These are phyloP conservation scores for Troglohyphantes excavatus DNA, from an alignment of 2,888 invertebrate species.

Conservation along the genomic window DNA sequence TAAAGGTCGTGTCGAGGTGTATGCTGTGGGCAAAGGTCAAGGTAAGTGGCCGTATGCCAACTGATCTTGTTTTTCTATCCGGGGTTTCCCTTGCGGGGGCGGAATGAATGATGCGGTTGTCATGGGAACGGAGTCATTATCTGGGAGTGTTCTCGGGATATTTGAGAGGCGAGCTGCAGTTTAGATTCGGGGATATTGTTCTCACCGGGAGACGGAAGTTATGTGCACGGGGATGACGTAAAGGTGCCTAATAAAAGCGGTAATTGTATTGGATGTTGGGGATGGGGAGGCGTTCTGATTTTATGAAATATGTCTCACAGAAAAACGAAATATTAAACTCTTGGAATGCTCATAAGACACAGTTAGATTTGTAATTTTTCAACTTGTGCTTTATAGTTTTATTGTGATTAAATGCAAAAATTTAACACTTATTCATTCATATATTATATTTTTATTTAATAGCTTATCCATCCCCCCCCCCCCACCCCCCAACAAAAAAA, in stretches of 20 bases:
- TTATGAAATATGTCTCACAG: neutral
- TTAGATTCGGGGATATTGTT: neutral
- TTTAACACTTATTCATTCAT: too few species aligned
- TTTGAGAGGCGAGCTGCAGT: neutral
- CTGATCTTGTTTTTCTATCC: conserved; percentile 51
- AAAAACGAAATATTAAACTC: too few species aligned
- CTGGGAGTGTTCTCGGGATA: conserved; percentile 19
- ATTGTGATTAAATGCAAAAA: too few species aligned
- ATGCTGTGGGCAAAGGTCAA: conserved; percentile 73
- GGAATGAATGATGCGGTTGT: conserved; percentile 68
- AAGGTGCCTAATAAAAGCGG: neutral
- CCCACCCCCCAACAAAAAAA: too few species aligned
- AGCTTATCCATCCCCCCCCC: too few species aligned
- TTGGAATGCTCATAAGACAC: too few species aligned
- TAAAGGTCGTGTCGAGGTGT: neutral
- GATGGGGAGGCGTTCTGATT: neutral
- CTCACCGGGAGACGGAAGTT: neutral
- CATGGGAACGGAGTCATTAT: conserved; percentile 58
- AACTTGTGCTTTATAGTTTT: too few species aligned
- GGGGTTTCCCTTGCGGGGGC: conserved; percentile 53
- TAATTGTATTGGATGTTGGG: neutral
- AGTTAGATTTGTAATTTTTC: too few species aligned
- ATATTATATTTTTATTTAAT: too few species aligned
- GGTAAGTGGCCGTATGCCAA: conserved; percentile 58
- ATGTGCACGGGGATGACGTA: too few species aligned